Conservation (phyloP, 2,888 invertebrate genomes). For the Drosophila nigritarsus region DNA sequence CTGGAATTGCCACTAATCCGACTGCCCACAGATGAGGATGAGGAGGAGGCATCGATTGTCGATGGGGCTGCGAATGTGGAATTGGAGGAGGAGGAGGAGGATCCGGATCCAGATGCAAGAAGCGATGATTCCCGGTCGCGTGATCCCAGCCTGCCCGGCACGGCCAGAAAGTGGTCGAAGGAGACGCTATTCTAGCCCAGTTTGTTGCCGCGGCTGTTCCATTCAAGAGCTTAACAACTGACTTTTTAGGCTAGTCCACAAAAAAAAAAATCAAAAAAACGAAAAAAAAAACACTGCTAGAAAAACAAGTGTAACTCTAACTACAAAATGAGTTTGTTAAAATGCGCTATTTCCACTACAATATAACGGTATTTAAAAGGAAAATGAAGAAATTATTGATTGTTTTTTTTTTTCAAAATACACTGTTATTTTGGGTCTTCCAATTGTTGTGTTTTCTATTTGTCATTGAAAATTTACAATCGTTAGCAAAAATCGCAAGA, state of each 20-base stretch:
- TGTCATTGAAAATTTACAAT: not conserved
- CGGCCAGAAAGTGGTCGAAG: slow-evolving; percentile 88
- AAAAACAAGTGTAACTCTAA: not conserved
- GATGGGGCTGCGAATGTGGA: slow-evolving; percentile 58
- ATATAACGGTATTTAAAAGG: not conserved
- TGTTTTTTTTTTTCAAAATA: not conserved
- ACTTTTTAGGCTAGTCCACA: slow-evolving; percentile 54
- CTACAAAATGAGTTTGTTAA: not conserved
- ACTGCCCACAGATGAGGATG: slow-evolving; percentile 80
- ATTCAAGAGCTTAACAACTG: slow-evolving; percentile 74
- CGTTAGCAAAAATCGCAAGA: not conserved
- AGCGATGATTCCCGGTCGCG: slow-evolving; percentile 69
- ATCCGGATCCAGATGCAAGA: slow-evolving; percentile 28
- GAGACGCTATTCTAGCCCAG: slow-evolving; percentile 91
- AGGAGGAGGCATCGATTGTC: slow-evolving; percentile 43
- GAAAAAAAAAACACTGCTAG: slow-evolving; percentile 1
- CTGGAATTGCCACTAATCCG: slow-evolving; percentile 84
- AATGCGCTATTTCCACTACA: slow-evolving; percentile 3
- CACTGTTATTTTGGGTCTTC: not conserved
- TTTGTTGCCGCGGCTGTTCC: slow-evolving; percentile 61
- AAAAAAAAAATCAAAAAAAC: not conserved
- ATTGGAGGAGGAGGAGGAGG: slow-evolving; percentile 44
- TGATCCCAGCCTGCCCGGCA: slow-evolving; percentile 84
- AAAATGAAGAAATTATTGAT: not conserved
- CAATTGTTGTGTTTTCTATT: not conserved